Base-by-base conservation (phyloP, 2,113 vertebrate genomes). In the Erythrocercus mccallii region DNA sequence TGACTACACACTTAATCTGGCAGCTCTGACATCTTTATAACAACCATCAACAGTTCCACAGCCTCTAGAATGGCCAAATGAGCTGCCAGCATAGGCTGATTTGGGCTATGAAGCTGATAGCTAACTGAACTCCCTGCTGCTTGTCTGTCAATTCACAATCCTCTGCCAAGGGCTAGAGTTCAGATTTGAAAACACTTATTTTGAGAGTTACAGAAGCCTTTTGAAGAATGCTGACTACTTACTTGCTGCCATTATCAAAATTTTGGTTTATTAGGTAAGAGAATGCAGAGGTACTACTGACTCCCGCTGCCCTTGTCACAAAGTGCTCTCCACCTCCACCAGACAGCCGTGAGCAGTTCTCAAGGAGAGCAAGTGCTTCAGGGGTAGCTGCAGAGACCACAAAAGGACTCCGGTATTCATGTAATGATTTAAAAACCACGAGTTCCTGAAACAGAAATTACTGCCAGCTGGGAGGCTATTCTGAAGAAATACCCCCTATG, bases 401-500 rank as follows among this genome's bases (percentile, higher is more conserved):
- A 65, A 62, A 38, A 54, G 33, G 19, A 62, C 68, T 90, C 72
- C 33, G 47, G 54, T 54, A 87, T 54, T 66, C 19, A 35, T 6
- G 15, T 12, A 81, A 90, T 44, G 15, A 58, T 54, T 83, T 78
- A 51, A 90, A 88, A 94, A 50, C 76, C 68, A 62, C 58, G 62
- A 71, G 82, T 71, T 95, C 86, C 80, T 86, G 56, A 88, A 90
- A 88, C 57, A 69, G n/a, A 87, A 68, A 73, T 54, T 58, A 78
- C 47, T 90, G 82, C 35, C 79, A 92, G 33, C 33, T 83, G 68
- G 42, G 35, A 90, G 18, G 25, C 66, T 77, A 13, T 50, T 82
- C 71, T 61, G 58, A 82, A 83, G 54, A 80, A 82, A 50, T 66
- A 76, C 3, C 18, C 18, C 54, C 24, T 77, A 5, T 16, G 14